Base-by-base conservation (phyloP, 2,888 invertebrate species). In the Chalcosyrphus nemorum region DNA sequence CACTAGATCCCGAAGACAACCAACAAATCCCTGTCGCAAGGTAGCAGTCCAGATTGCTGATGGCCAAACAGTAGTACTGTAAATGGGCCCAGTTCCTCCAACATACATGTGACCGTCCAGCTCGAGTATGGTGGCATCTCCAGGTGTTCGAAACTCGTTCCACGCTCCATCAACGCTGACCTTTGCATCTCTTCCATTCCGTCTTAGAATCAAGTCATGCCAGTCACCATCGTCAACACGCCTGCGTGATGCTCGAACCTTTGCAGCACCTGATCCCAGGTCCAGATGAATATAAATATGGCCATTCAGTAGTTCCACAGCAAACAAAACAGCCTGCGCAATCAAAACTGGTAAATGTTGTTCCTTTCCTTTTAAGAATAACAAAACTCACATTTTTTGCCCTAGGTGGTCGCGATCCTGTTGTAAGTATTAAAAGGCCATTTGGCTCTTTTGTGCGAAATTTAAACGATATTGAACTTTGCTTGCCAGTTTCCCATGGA, bases 371-470 rank as follows among this genome's bases (percentile, higher is more conserved):
- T 54, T 1, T 45, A 63, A 21, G 1, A 4, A 32, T 5, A 32
- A 6, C 7, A 21, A 9, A 13, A 81, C 89, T 89, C 87, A 91
- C 91, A 82, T 91, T 91, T 81, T 91, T 95, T 92, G 95, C 95
- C 92, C 94, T 93, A 87, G 95, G 95, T 89, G 95, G 94, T 89
- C 95, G 93, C 74, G 94, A 93, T 89, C 97, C 97, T 89, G 96
- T 96, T 91, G 97, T 98, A 93, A 97, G 97, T 90, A 99, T 94
- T 70, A 99, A 94, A 87, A 99, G 93, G 21, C 99, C 99, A 89
- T 98, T 97, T 5, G 97, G 96, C 91, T 99, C 98, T 90, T 96
- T 97, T 52, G 99, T 99, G 84, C 98, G 95, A 90, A 99, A 97
- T 92, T 98, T 97, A 92, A 98, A 97, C 47, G 97, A 96, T 89